phyloP scores from a whole-genome alignment of 2,113 vertebrate genomes.

The Copsychus sechellarum region DNA sequence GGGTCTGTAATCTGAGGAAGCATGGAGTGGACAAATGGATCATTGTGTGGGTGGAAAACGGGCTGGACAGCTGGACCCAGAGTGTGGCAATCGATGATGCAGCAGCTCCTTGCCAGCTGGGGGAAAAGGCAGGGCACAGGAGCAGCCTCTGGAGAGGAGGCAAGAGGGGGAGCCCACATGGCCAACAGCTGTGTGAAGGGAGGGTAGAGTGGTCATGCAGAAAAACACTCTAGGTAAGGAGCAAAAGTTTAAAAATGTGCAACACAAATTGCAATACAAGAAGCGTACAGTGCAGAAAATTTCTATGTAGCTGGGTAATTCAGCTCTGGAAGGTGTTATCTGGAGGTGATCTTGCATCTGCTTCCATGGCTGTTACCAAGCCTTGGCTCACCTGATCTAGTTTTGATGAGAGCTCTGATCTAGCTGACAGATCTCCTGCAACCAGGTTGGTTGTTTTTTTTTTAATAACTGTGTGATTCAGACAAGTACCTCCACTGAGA shows the following conservation, averaged over 20 bases:
- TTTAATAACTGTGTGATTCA: not conserved
- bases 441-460: not conserved
- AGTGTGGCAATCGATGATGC: not conserved
- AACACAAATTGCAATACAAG: not conserved
- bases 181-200: not conserved
- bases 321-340: not conserved
- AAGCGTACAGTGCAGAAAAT: not conserved
- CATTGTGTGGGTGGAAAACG: not conserved
- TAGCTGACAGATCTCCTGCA: not conserved
- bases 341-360: not conserved
- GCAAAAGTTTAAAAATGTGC: not conserved
- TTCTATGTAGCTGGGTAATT: not conserved
- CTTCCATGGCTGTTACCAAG: not conserved
- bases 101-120: not conserved
- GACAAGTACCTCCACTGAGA: not conserved
- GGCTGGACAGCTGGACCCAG: constrained; percentile 18
- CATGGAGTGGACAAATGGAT: not conserved
- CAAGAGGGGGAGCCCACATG: not conserved
- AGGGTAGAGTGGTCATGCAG: not conserved
- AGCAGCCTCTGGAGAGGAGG: not conserved
- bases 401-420: not conserved
- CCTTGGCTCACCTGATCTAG: not conserved
- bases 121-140: not conserved
- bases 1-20: not conserved
- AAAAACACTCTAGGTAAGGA: not conserved